Conservation (phyloP, 2,888 invertebrate genomes). For the Sphecodes monilicornis region DNA sequence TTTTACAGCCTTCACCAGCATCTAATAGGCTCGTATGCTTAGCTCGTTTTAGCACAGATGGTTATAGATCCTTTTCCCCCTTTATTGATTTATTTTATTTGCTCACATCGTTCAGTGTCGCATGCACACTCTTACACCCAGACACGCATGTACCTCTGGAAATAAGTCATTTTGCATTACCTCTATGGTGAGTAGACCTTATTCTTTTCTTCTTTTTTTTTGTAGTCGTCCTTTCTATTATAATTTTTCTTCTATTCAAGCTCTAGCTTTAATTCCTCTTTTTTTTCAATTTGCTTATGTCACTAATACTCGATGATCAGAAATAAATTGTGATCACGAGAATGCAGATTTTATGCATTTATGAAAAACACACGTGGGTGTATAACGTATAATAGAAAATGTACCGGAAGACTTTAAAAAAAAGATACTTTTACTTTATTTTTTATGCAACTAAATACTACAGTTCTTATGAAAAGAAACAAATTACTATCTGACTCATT, state of each 20-base stretch:
- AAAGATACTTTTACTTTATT: too few species aligned
- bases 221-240: background rate
- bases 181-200: conserved; percentile 77
- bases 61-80: conserved; percentile 18
- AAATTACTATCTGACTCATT: too few species aligned
- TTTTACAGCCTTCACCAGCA: conserved; percentile 23
- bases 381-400: too few species aligned
- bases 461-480: too few species aligned
- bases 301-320: background rate
- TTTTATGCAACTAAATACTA: too few species aligned
- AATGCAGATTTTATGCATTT: background rate
- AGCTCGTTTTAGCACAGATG: conserved; percentile 29
- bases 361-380: too few species aligned
- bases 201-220: background rate
- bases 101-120: conserved; percentile 61
- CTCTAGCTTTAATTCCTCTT: background rate
- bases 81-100: conserved; percentile 44
- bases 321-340: background rate
- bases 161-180: conserved; percentile 70
- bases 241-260: background rate
- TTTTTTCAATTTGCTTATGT: background rate
- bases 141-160: conserved; percentile 70
- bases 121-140: conserved; percentile 70
- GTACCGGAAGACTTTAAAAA: too few species aligned
- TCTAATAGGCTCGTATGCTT: conserved; percentile 23